Evolutionary conservation across 2,888 invertebrate genomes (phyloP).

Genomic region (Caenorhabditis drosophilae): DNA sequence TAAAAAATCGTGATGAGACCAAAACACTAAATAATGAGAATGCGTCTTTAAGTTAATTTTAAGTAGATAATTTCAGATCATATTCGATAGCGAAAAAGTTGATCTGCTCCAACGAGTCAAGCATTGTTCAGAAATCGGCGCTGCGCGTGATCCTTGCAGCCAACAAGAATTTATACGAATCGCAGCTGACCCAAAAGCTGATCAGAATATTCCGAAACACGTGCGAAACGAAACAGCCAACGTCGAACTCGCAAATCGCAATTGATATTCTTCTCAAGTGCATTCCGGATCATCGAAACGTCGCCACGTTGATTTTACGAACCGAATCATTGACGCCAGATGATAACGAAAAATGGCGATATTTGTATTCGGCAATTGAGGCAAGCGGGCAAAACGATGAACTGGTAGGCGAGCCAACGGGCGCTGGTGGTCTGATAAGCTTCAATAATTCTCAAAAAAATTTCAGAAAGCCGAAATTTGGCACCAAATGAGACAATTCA

Average conservation of each 20-base stretch:
- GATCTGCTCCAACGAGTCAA: slow-evolving; percentile 24
- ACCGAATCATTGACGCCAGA: slow-evolving; percentile 40
- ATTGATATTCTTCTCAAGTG: slow-evolving; percentile 50
- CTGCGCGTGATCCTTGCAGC: slow-evolving; percentile 37
- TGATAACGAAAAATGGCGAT: slow-evolving; percentile 53
- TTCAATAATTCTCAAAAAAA: slow-evolving; percentile 1
- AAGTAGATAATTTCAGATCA: slow-evolving; percentile 6
- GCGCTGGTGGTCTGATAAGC: too few relatives aligned
- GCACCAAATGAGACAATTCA: slow-evolving; percentile 49
- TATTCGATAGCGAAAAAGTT: slow-evolving; percentile 22
- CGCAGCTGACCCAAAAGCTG: slow-evolving; percentile 40
- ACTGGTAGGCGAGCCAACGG: too few relatives aligned
- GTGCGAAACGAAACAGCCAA: slow-evolving; percentile 41
- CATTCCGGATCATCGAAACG: slow-evolving; percentile 51
- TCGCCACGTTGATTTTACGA: slow-evolving; percentile 52
- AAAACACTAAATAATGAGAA: background rate
- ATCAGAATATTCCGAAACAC: slow-evolving; percentile 57
- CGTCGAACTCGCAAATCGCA: slow-evolving; percentile 48
- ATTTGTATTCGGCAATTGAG: slow-evolving; percentile 50
- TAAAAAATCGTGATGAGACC: background rate
- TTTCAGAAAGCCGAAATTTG: slow-evolving; percentile 49
- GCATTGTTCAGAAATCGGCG: slow-evolving; percentile 29
- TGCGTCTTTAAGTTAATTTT: background rate
- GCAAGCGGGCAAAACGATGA: slow-evolving; percentile 39
- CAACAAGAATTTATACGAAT: slow-evolving; percentile 32